Percentiles rank a stretch among this genome's conserved stretches.
Conservation (phyloP, 2,888 invertebrate species). For the Ptilodon capucinus region DNA sequence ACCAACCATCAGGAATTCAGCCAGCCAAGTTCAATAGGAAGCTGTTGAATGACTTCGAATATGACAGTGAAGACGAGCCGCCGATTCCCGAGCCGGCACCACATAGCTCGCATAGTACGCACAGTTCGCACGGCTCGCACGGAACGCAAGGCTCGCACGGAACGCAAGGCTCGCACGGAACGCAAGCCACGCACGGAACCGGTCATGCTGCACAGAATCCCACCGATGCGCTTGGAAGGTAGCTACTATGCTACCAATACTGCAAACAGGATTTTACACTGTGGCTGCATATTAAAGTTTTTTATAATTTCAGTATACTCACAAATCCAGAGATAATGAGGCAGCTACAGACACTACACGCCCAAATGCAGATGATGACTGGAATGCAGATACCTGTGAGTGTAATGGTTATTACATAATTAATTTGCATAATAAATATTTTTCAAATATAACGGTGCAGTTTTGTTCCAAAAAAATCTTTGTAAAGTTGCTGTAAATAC, state of each 20-base stretch:
- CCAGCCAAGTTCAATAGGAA: slow-evolving; percentile 90
- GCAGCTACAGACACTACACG: slow-evolving; percentile 92
- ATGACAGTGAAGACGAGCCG: slow-evolving; percentile 95
- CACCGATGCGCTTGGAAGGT: slow-evolving; percentile 31
- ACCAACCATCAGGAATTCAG: slow-evolving; percentile 56
- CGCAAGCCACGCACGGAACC: not conserved
- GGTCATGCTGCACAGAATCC: slow-evolving; percentile 10
- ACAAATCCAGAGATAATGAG: slow-evolving; percentile 94
- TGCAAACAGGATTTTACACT: too few species aligned
- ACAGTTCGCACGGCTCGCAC: slow-evolving; percentile 16
- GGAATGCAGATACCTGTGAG: slow-evolving; percentile 76
- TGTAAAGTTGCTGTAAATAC: too few species aligned
- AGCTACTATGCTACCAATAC: too few species aligned
- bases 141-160: slow-evolving; percentile 38
- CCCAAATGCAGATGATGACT: slow-evolving; percentile 78
- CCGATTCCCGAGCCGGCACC: slow-evolving; percentile 49
- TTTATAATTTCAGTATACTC: slow-evolving; percentile 80
- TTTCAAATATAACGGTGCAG: too few species aligned
- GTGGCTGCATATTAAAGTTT: too few species aligned
- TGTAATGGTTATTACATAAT: slow-evolving; percentile 12
- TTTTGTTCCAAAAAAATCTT: too few species aligned
- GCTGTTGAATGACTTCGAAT: slow-evolving; percentile 91
- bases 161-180: slow-evolving; percentile 63
- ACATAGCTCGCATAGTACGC: slow-evolving; percentile 34
- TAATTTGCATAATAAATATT: too few species aligned